phyloP scores from a whole-genome alignment of 2,113 vertebrate species.

The Dicrurus megarhynchus region DNA sequence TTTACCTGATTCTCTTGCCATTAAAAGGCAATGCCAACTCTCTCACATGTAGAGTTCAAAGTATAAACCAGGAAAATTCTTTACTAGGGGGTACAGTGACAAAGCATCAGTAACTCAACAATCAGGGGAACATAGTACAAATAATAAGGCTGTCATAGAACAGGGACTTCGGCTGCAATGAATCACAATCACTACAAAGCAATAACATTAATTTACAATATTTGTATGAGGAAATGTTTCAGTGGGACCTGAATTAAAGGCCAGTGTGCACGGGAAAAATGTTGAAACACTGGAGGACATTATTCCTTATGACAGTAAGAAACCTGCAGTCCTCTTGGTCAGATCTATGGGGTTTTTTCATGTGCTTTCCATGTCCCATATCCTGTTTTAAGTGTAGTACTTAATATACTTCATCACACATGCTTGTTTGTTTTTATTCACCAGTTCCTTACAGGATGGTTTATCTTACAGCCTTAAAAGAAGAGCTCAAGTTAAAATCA shows the following conservation, averaged over 20 bases:
- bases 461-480: not conserved
- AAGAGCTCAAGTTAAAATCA: not conserved
- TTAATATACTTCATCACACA: not conserved
- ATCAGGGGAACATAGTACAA: not conserved
- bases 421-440: not conserved
- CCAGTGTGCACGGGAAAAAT: not conserved
- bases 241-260: not conserved
- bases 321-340: not conserved
- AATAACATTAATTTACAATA: not conserved
- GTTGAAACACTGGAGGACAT: not conserved
- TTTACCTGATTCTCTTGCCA: not conserved
- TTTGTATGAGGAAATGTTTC: not conserved
- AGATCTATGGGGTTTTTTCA: not conserved
- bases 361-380: not conserved
- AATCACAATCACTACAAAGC: not conserved
- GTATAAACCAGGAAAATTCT: not conserved
- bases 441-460: not conserved
- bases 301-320: not conserved
- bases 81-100: not conserved
- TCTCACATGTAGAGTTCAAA: not conserved
- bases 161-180: not conserved
- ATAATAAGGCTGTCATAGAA: not conserved
- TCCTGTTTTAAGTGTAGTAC: not conserved
- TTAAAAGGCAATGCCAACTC: not conserved
- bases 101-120: not conserved